Evolutionary conservation across 1,140 invertebrate species (phyloP).

Genomic region (Drosophila pseudoananassae): DNA sequence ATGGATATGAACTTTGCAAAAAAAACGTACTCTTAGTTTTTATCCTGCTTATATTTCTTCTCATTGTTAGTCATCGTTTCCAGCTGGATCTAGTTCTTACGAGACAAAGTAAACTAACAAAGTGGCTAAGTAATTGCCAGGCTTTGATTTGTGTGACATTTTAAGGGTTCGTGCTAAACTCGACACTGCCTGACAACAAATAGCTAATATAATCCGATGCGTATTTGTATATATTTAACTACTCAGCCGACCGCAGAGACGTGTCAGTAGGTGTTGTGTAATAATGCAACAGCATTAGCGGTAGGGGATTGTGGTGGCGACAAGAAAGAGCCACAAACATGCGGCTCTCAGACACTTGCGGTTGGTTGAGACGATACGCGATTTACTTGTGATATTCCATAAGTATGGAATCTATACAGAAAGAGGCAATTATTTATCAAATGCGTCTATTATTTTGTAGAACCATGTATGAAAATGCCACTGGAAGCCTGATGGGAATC

Average conservation of each 20-base stretch:
- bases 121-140: not conserved
- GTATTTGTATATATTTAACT: conserved; percentile 38
- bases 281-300: conserved; percentile 36
- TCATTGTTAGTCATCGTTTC: not conserved
- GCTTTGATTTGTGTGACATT: conserved; percentile 6
- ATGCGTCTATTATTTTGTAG: not conserved
- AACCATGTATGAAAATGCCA: conserved; percentile 15
- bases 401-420: not conserved
- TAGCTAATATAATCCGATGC: conserved; percentile 21
- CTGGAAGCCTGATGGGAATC: conserved; percentile 47
- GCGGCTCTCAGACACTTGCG: conserved; percentile 46
- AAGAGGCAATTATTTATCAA: not conserved
- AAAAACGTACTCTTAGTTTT: no score
- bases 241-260: conserved; percentile 60
- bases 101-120: not conserved
- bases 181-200: conserved; percentile 5
- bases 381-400: conserved; percentile 51
- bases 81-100: not conserved
- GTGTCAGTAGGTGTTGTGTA: conserved; percentile 56
- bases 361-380: conserved; percentile 40
- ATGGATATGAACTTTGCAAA: no score
- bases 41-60: no score
- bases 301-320: not conserved
- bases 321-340: conserved; percentile 56
- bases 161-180: not conserved